Conservation (phyloP, 2,888 invertebrate species). For the Tridacna gigas region DNA sequence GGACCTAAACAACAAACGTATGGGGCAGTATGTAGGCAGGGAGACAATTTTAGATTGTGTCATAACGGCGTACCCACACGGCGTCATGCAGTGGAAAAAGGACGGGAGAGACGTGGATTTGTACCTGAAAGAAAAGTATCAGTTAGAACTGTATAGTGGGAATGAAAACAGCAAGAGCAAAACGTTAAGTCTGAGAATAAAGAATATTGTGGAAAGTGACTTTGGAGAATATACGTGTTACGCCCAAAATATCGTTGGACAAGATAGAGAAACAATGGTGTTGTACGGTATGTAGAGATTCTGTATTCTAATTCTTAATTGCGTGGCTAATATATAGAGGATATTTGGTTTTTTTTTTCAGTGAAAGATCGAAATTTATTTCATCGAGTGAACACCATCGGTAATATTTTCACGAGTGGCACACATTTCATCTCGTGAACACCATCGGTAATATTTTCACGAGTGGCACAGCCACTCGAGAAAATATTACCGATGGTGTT, state of each 20-base stretch:
- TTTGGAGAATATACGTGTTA: constrained; percentile 62
- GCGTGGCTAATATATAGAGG: no score
- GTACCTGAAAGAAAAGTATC: constrained; percentile 50
- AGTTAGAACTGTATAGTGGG: constrained; percentile 62
- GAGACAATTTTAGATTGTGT: constrained; percentile 66
- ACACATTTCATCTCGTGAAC: no score
- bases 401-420: no score
- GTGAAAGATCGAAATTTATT: no score
- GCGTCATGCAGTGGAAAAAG: constrained; percentile 53
- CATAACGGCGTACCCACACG: constrained; percentile 61
- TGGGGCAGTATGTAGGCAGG: constrained; percentile 56
- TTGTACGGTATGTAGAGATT: constrained; percentile 54
- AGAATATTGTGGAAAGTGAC: constrained; percentile 48
- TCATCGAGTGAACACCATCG: no score
- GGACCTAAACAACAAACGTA: constrained; percentile 46
- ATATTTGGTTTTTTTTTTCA: no score
- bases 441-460: no score
- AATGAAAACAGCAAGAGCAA: constrained; percentile 61
- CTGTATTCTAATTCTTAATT: background rate
- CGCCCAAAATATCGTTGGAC: constrained; percentile 57
- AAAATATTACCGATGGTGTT: no score
- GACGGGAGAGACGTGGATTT: constrained; percentile 47
- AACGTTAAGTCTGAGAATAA: constrained; percentile 61
- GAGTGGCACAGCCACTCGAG: no score
- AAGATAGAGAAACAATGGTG: constrained; percentile 59